Conservation (phyloP, 2,888 invertebrate species). For the Meganola albula region DNA sequence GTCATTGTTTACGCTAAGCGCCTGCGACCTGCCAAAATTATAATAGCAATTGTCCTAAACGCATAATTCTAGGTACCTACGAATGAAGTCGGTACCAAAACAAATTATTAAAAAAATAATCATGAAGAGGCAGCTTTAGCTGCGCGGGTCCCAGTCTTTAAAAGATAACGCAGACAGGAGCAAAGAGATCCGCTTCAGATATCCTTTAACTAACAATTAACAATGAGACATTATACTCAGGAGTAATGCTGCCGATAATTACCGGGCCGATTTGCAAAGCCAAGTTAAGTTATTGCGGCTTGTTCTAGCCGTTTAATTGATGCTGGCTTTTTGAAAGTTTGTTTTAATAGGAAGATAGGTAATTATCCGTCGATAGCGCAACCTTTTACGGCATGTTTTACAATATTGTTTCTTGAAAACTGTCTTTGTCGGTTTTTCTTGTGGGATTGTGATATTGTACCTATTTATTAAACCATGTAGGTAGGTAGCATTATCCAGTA, state of each 20-base stretch:
- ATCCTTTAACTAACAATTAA: slow-evolving; percentile 68
- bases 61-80: not conserved
- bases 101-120: slow-evolving; percentile 12
- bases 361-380: no score
- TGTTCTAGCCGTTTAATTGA: slow-evolving; percentile 33
- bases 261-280: slow-evolving; percentile 54
- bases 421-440: no score
- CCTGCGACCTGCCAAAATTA: not conserved
- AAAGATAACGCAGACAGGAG: slow-evolving; percentile 61
- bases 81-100: not conserved
- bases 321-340: slow-evolving; percentile 18
- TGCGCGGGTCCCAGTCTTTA: slow-evolving; percentile 36
- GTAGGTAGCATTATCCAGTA: no score
- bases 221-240: slow-evolving; percentile 75
- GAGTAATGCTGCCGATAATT: slow-evolving; percentile 69
- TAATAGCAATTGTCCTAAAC: not conserved
- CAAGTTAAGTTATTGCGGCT: slow-evolving; percentile 53
- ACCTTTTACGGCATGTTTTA: no score
- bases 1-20: not conserved
- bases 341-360: no score
- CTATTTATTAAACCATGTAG: no score
- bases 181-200: slow-evolving; percentile 74
- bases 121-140: slow-evolving; percentile 34
- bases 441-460: no score
- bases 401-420: no score